Conservation (phyloP, 2,797 vertebrate species). For the Steatocranus sp. region DNA sequence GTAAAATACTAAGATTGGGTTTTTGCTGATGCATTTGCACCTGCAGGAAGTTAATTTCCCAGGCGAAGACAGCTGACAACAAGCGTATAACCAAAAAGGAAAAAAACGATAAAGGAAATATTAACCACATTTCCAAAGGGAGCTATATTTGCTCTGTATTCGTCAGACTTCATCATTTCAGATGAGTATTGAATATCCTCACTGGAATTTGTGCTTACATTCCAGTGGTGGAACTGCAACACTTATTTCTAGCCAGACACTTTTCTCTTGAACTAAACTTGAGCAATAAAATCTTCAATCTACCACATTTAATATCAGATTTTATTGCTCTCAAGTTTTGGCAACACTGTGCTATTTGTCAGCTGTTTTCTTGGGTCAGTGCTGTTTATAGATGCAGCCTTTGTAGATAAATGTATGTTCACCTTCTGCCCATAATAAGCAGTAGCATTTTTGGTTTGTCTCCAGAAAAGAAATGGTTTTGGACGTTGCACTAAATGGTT, state of each 20-base stretch:
- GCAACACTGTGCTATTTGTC: neutral
- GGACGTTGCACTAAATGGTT: neutral
- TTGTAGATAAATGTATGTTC: neutral
- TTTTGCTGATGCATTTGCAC: neutral
- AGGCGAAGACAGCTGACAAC: neutral
- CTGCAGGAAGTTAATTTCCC: neutral
- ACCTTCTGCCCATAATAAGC: neutral
- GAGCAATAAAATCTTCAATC: neutral
- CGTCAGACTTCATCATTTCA: neutral
- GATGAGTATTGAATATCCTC: neutral
- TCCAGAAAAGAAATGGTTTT: neutral
- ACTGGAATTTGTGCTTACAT: neutral
- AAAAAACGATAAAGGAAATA: neutral
- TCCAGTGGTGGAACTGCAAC: neutral
- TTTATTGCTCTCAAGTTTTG: neutral
- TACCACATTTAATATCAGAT: neutral
- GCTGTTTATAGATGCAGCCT: neutral
- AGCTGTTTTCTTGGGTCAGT: neutral
- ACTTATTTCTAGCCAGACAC: neutral
- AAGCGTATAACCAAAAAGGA: neutral
- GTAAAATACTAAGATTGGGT: neutral
- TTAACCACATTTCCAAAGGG: neutral
- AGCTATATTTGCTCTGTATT: neutral
- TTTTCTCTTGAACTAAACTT: neutral
- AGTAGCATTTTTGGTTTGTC: neutral